Conservation (phyloP, 2,113 vertebrate species). For the Falco punctatus region DNA sequence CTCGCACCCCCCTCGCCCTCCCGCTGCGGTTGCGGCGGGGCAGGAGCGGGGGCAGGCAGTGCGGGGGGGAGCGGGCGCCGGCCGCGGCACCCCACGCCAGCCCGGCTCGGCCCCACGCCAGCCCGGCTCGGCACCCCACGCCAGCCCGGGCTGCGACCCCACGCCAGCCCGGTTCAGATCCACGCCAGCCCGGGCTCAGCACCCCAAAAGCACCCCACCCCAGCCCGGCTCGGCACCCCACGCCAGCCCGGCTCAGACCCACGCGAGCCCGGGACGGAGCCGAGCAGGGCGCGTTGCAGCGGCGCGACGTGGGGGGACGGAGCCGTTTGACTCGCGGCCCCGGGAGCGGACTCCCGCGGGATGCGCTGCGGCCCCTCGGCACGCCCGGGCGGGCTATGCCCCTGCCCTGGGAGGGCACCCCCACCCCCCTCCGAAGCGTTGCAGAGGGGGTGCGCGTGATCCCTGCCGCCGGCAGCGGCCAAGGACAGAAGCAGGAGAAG, state of each 20-base stretch:
- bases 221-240: too few species aligned
- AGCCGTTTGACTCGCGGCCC: not conserved
- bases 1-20: fast-evolving
- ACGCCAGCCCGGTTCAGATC: too few species aligned
- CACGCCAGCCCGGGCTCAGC: too few species aligned
- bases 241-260: not conserved
- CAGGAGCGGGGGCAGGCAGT: not conserved
- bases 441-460: too few species aligned
- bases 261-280: not conserved
- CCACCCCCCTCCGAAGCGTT: not conserved
- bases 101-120: too few species aligned
- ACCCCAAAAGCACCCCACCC: too few species aligned
- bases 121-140: too few species aligned
- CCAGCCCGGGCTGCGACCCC: too few species aligned
- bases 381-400: not conserved
- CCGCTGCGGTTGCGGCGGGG: not conserved
- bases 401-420: not conserved
- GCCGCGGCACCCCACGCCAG: too few species aligned
- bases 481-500: not conserved
- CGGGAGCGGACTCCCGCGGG: not conserved
- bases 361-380: not conserved
- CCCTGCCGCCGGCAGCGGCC: not conserved
- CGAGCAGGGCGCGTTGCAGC: not conserved
- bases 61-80: not conserved
- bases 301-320: too few species aligned